Evolutionary conservation across 2,888 invertebrate species (phyloP), one percentile per base, ranked within the genome.

Genomic region (Meteorus cinctellus): DNA sequence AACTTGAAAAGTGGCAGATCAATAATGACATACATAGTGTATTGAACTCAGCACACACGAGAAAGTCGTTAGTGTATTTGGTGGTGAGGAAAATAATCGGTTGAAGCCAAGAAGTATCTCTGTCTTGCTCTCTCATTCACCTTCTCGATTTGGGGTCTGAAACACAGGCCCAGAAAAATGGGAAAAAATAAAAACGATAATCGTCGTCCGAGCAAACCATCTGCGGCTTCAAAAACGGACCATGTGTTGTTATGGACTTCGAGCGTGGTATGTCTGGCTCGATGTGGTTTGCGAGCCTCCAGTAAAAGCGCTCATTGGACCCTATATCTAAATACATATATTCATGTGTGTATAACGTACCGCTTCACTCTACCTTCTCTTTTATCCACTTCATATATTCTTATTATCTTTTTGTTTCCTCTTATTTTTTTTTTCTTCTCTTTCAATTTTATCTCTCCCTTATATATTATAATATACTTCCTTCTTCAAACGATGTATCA

Each of bases 161-260:
- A n/a, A 55, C 48, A 48, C 55, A 55, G 24, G 55, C 10, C n/a
- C n/a, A 19, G 82, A 82, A 85, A 84, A 84, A 83, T 84, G 24
- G 24, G 1, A 81, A 81, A 82, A 84, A 83, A 84, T 82, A 82
- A 85, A 81, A 82, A 83, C 82, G 80, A 85, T 87, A 86, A 87
- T 87, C 86, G 86, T 83, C 83, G 83, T 82, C 60, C 82, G 85
- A 82, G 85, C 83, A 85, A 85, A 86, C 87, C 88, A 88, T 88
- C 88, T 88, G 88, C 87, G 88, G 86, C 85, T 86, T 86, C 86
- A 83, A 85, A 86, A 82, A 83, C 82, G 84, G 67, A 76, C 74
- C 76, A 74, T 77, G 74, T 77, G 77, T 69, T 76, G 75, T 72
- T 73, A 62, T 45, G 48, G 72, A 69, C 63, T 71, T 70, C 45